Evolutionary conservation across 2,113 vertebrate genomes (phyloP).

Genomic region (Brachyhypopomus occidentalis): DNA sequence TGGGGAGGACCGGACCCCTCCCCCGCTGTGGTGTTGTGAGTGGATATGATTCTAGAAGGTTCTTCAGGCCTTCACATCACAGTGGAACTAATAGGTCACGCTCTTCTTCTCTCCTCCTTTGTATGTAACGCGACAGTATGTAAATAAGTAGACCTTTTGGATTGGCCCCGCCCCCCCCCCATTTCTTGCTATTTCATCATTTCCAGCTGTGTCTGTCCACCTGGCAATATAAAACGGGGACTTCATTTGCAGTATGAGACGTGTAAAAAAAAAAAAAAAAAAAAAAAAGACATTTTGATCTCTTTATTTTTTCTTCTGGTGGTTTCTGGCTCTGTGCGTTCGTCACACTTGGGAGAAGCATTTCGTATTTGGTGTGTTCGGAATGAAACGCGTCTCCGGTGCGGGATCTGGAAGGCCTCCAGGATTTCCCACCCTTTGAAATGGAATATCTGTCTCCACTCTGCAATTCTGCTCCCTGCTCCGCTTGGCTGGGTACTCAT

Average conservation of each 20-base stretch:
- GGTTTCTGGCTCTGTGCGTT: slow-evolving; percentile 25
- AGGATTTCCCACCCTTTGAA: slow-evolving; percentile 50
- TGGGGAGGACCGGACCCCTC: background rate
- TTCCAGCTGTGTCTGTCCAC: slow-evolving; percentile 27
- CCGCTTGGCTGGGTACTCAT: slow-evolving; percentile 42
- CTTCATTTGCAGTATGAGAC: slow-evolving; percentile 13
- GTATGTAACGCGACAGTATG: slow-evolving; percentile 44
- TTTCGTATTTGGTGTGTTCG: slow-evolving; percentile 18
- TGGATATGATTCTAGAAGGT: slow-evolving; percentile 37
- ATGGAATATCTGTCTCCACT: slow-evolving; percentile 58
- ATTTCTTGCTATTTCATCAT: slow-evolving; percentile 30
- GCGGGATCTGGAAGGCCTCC: slow-evolving; percentile 31
- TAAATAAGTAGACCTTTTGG: slow-evolving; percentile 49
- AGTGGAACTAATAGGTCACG: slow-evolving; percentile 44
- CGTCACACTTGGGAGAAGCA: slow-evolving; percentile 33
- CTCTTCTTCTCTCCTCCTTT: slow-evolving; percentile 19
- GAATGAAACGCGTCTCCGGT: slow-evolving; percentile 26
- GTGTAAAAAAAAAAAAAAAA: background rate
- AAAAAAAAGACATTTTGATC: slow-evolving; percentile 38
- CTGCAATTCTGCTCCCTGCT: slow-evolving; percentile 33
- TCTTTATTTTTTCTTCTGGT: slow-evolving; percentile 43
- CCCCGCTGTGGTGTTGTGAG: slow-evolving; percentile 14
- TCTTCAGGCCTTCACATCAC: slow-evolving; percentile 36
- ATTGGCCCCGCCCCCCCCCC: slow-evolving; percentile 15
- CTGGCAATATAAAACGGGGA: slow-evolving; percentile 6